phyloP scores from a whole-genome alignment of 2,797 vertebrate species.

The Cottoperca gobio region DNA sequence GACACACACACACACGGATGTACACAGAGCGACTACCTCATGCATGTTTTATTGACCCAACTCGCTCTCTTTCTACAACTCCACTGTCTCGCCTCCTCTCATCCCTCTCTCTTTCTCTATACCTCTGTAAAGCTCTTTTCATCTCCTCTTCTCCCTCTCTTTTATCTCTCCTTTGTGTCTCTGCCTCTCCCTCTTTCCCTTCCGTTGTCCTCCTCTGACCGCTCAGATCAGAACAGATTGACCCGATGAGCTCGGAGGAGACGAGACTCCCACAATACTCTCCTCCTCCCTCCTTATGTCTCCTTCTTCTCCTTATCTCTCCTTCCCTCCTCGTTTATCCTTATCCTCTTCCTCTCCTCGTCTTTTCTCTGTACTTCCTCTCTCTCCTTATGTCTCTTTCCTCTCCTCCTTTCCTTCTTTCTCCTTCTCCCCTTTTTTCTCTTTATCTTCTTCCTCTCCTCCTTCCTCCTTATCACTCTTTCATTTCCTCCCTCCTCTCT shows the following conservation, averaged over 20 bases:
- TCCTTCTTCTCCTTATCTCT: neutral
- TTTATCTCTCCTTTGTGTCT: slow-evolving; percentile 22
- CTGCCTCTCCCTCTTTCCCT: slow-evolving; percentile 12
- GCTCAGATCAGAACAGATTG: slow-evolving; percentile 30
- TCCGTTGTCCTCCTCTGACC: slow-evolving; percentile 44
- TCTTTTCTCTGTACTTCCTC: too few relatives aligned
- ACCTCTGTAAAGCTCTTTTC: neutral
- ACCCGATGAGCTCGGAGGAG: slow-evolving; percentile 16
- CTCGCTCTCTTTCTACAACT: slow-evolving; percentile 51
- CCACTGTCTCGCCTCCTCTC: slow-evolving; percentile 42
- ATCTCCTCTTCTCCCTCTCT: neutral
- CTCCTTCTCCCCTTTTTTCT: too few relatives aligned
- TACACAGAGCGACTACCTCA: slow-evolving; percentile 49
- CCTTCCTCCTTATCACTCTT: too few relatives aligned
- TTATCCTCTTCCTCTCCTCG: neutral
- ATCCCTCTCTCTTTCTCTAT: slow-evolving; percentile 17
- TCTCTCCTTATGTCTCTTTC: neutral
- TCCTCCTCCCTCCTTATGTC: neutral
- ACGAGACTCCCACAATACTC: neutral
- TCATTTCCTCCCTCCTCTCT: neutral
- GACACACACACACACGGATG: slow-evolving; percentile 16
- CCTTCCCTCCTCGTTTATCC: neutral
- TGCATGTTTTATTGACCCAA: slow-evolving; percentile 63
- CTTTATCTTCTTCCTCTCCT: neutral
- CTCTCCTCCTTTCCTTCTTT: neutral